Evolutionary conservation across 2,797 vertebrate species (phyloP).

Genomic region (Vireo griseus): DNA sequence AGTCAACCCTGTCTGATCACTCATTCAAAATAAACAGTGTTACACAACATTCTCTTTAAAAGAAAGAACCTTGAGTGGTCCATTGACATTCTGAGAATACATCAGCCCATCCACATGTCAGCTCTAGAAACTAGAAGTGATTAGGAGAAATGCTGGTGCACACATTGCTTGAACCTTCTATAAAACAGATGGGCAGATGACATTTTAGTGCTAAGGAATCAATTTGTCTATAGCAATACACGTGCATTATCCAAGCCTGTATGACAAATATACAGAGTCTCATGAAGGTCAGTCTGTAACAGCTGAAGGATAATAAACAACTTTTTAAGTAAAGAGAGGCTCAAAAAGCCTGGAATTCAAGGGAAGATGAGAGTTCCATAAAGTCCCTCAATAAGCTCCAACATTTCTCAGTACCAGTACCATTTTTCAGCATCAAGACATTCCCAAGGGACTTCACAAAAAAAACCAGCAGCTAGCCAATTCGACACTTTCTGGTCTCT

Average conservation of each 20-base stretch:
- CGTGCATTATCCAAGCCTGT: neutral
- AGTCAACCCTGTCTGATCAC: neutral
- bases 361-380: neutral
- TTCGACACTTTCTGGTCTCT: neutral
- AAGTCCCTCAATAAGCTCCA: neutral
- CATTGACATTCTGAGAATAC: neutral
- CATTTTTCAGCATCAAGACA: neutral
- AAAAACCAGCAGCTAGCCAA: neutral
- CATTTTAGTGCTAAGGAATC: neutral
- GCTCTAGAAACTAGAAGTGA: neutral
- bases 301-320: neutral
- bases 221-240: rapidly evolving
- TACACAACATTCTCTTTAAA: neutral
- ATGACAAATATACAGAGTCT: neutral
- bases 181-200: neutral
- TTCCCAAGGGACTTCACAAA: neutral
- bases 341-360: neutral
- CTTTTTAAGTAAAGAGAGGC: neutral
- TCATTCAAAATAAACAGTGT: neutral
- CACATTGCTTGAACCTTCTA: neutral
- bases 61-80: neutral
- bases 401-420: neutral
- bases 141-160: neutral
- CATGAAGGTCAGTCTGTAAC: neutral
- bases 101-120: neutral